Evolutionary conservation across 2,113 vertebrate genomes (phyloP).

Genomic region (Megaleporinus macrocephalus): DNA sequence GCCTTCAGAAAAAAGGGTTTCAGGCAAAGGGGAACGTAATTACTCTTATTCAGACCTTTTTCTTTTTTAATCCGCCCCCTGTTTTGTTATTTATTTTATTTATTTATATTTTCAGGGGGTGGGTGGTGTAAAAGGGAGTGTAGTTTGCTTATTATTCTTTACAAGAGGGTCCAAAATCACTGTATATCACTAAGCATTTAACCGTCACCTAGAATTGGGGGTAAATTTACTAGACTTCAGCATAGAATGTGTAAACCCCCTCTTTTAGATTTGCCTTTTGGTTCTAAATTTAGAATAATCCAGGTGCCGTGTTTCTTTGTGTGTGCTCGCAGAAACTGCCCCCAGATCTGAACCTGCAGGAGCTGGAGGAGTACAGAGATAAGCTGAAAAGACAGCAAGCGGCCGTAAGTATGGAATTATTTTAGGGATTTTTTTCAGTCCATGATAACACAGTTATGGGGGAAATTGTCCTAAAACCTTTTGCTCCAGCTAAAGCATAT

Average conservation of each 20-base stretch:
- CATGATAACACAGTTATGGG: background rate
- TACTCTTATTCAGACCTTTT: conserved; percentile 50
- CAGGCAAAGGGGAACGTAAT: conserved; percentile 74
- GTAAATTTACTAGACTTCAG: background rate
- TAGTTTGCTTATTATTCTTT: conserved; percentile 63
- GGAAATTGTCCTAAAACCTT: background rate
- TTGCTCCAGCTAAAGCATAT: background rate
- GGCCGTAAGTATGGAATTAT: conserved; percentile 84
- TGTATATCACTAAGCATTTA: too few species aligned
- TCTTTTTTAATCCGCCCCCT: conserved; percentile 50
- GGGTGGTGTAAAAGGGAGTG: conserved; percentile 53
- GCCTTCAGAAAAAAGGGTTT: conserved; percentile 71
- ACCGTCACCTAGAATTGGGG: background rate
- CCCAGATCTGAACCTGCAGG: conserved; percentile 90
- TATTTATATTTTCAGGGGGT: background rate
- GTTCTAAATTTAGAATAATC: conserved; percentile 2
- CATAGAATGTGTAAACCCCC: background rate
- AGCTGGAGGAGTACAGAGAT: conserved; percentile 92
- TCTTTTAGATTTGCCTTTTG: background rate
- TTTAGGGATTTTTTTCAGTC: background rate
- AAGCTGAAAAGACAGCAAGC: conserved; percentile 93
- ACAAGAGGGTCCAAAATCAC: background rate
- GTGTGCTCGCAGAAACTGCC: conserved; percentile 86
- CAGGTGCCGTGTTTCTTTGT: conserved; percentile 37
- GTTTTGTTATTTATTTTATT: conserved; percentile 67